A percentile compares a stretch with the other conserved stretches of the same genome.
Evolutionary conservation across 1,140 invertebrate species (phyloP).

Genomic region (Heliconius eleuchia): DNA sequence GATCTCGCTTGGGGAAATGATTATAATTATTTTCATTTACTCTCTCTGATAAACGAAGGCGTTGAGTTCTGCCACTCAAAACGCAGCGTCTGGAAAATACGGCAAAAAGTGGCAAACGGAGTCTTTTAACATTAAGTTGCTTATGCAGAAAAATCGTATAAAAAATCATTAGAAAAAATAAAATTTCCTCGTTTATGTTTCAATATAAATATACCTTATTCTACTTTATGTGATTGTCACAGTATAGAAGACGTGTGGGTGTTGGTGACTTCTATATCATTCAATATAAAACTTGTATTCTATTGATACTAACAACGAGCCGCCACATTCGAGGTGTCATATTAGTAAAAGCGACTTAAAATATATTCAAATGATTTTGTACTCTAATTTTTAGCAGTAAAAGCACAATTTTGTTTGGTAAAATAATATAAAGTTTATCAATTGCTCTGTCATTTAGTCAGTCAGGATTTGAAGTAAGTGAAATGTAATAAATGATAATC

Average conservation of each 20-base stretch:
- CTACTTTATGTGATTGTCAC: neutral
- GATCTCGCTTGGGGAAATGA: no score
- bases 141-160: no score
- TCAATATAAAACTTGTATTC: conserved; percentile 10
- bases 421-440: conserved; percentile 13
- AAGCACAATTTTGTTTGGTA: conserved; percentile 14
- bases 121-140: no score
- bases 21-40: no score
- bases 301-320: conserved; percentile 41
- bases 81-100: no score
- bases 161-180: neutral
- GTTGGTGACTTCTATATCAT: neutral
- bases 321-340: conserved; percentile 45
- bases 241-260: neutral
- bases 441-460: conserved; percentile 20
- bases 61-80: no score
- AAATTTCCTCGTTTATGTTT: neutral
- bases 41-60: no score
- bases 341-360: conserved; percentile 51
- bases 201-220: neutral
- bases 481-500: conserved; percentile 1
- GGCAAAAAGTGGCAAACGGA: no score
- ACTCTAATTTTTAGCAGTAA: conserved; percentile 12
- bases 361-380: conserved; percentile 23
- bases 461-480: conserved; percentile 41